Base-by-base conservation (phyloP, 2,888 invertebrate genomes). In the Pherbina coryleti region DNA sequence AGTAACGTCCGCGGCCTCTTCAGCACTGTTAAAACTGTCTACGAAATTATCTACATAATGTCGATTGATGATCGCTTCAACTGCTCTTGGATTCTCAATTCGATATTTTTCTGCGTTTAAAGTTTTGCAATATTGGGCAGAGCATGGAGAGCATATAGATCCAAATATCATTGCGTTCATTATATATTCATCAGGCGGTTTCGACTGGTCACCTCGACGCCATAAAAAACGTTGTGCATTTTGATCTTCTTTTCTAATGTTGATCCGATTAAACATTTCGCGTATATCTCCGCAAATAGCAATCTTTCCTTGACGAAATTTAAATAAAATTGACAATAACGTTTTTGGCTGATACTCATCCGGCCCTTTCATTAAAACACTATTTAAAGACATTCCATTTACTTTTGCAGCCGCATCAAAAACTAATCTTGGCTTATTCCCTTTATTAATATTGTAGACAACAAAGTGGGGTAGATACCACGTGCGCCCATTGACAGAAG, bases 391-490 rank as follows among this genome's bases (percentile, higher is more conserved):
- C 11, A 76, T 44, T 17, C 53, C 53, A n/a, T 49, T 14, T 5
- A 71, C 28, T 71, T 76, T 64, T 7, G 71, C 71, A 5, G 64
- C 62, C 11, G 64, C 71, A 60, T 76, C 70, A 37, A 76, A 71
- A 51, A 76, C 76, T 17, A 64, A 62, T 28, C 76, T 28, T 49
- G 60, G 17, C 51, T 60, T 62, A 11, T 76, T 71, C 7, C 37
- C 8, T 96, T 96, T 93, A 89, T 76, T 81, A 77, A 14, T 74
- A 37, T 73, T 74, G 74, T 79, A 66, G 22, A 17, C 9, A 17
- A 19, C 53, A n/a, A 53, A 5, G 53, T 53, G 53, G 7, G 53
- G 53, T 19, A 53, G 19, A 53, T 37, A 37, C 37, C 37, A 37
- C 8, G 37, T 37, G 37, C 37, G 8, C 37, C 37, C 37, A 37